Conservation (phyloP, 2,888 invertebrate species). For the Trachelus iudaicus region DNA sequence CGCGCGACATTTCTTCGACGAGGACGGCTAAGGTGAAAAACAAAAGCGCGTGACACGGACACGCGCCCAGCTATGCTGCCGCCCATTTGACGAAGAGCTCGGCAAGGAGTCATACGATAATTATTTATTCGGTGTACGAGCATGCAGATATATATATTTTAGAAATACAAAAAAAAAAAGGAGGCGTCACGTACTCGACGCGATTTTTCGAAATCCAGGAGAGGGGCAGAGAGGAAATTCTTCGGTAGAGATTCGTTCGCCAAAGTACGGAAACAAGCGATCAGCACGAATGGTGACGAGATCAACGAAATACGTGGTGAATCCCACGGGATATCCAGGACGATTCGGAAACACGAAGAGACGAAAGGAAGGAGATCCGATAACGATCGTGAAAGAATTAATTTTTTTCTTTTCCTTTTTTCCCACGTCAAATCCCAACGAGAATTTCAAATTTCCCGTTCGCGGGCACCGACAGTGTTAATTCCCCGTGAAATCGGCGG, state of each 20-base stretch:
- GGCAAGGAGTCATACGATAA: background rate
- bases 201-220: background rate
- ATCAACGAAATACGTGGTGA: constrained; percentile 15
- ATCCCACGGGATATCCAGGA: constrained; percentile 1
- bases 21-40: background rate
- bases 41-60: background rate
- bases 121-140: background rate
- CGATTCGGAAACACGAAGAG: constrained; percentile 9
- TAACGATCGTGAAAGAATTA: constrained; percentile 2
- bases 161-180: background rate
- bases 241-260: background rate
- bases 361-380: constrained; percentile 6
- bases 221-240: background rate
- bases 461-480: background rate
- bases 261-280: background rate
- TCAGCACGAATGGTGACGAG: constrained; percentile 18
- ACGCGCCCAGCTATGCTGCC: background rate
- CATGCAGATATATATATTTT: background rate
- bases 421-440: background rate
- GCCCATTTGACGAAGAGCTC: background rate
- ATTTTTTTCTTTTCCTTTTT: background rate
- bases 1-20: background rate
- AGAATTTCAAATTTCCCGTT: background rate
- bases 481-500: background rate
- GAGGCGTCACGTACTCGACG: background rate